A percentile compares a stretch with the other conserved stretches of the same genome.
phyloP scores from a whole-genome alignment of 2,888 invertebrate species.

The Rotaria sp. region DNA sequence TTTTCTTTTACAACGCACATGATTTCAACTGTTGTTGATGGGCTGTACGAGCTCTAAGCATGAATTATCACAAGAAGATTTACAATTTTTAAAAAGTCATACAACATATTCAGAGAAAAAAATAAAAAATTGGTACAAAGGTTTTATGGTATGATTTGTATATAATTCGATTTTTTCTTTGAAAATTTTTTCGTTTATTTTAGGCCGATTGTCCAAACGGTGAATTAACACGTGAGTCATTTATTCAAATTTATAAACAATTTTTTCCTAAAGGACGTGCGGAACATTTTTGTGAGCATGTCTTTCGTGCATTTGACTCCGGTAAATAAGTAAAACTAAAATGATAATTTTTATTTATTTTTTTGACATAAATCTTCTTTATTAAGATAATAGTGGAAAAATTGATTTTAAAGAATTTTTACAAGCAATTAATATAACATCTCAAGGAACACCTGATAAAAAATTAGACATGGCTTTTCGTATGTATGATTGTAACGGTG shows the following conservation, averaged over 20 bases:
- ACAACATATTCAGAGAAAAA: background rate
- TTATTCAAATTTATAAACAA: slow-evolving; percentile 22
- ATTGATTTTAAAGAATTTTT: slow-evolving; percentile 30
- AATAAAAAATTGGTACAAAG: slow-evolving; percentile 24
- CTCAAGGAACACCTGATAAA: slow-evolving; percentile 5
- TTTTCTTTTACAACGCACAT: background rate
- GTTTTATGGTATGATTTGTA: background rate
- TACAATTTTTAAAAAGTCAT: background rate
- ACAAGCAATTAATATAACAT: slow-evolving; percentile 26
- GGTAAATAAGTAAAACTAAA: background rate
- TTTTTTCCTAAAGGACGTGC: slow-evolving; percentile 28
- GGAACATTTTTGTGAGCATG: slow-evolving; percentile 26
- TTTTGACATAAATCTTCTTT: background rate
- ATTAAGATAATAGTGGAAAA: slow-evolving; percentile 24
- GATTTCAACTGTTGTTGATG: slow-evolving; percentile 18
- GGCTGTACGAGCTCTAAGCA: slow-evolving; percentile 27
- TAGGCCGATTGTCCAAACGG: background rate
- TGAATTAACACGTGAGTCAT: slow-evolving; percentile 16
- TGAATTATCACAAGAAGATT: background rate
- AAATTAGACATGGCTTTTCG: slow-evolving; percentile 29
- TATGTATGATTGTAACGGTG: slow-evolving; percentile 25
- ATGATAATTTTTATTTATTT: background rate
- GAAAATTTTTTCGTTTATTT: background rate
- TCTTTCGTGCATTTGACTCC: slow-evolving; percentile 16
- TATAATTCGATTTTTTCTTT: background rate